Evolutionary conservation across 1,140 invertebrate genomes (phyloP), one percentile per base, ranked within the genome.

Genomic region (Wasmannia auropunctata): DNA sequence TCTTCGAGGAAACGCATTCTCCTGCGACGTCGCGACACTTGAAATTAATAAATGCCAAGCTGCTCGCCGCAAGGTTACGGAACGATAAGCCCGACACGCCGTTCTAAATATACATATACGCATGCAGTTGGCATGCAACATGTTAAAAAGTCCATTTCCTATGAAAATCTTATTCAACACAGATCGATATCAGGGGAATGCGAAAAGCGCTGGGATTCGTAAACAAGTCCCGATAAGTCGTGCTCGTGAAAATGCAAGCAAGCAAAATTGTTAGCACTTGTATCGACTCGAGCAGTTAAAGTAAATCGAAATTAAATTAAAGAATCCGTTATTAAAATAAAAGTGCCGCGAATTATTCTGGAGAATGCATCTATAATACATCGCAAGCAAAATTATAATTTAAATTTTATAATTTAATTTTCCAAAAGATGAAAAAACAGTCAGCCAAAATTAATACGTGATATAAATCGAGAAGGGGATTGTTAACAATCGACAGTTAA

Each of bases 41-140:
- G 67, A 83, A 72, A 72, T 83, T 83, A 83, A 83, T 58, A 83
- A 83, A 83, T 83, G 37, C 28, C 11, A 58, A 62, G 25, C 54
- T 31, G 22, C 37, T 81, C 37, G 51, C 63, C n/a, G n/a, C 79
- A 81, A 81, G 79, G 51, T 58, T 81, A 25, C 25, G 14, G 25
- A 83, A 74, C 51, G 67, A 72, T 72, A 80, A 80, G 49, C 25
- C 11, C 34, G 14, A 69, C 77, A 74, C 37, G 51, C 51, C 14
- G 43, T 60, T 72, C 37, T 83, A 58, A 83, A 70, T 70, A 43
- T 70, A 60, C 14, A 83, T 74, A 46, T 58, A 46, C 7, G 25
- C 37, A 74, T 7, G 28, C 79, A 43, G 14, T 58, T n/a, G 28
- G n/a, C n/a, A n/a, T 58, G 19, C 4, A 2, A 72, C 3, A 81